These are phyloP conservation scores for Artibeus lituratus DNA, from an alignment of 2,797 vertebrate species.

Conservation along the genomic window DNA sequence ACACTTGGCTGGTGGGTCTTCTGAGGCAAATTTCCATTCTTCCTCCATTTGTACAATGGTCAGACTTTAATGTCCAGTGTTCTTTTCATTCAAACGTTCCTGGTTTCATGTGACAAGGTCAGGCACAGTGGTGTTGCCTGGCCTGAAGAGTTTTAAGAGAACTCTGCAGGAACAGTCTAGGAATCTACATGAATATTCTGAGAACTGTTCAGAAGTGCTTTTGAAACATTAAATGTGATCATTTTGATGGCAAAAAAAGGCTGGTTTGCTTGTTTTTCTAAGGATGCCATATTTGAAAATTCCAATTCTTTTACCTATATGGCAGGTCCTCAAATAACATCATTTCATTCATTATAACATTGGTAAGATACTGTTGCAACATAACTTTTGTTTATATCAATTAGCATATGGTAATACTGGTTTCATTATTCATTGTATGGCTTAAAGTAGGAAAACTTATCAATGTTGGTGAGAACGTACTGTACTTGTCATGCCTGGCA, in stretches of 20 bases:
- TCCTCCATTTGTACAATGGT: not conserved
- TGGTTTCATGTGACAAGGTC: not conserved
- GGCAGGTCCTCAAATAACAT: not conserved
- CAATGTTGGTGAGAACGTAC: not conserved
- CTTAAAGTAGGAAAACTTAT: not conserved
- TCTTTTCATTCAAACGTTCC: not conserved
- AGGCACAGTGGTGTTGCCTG: not conserved
- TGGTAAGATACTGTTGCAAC: not conserved
- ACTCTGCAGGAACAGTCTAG: not conserved
- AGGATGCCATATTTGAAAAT: not conserved
- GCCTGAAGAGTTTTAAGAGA: not conserved
- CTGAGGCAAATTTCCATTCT: not conserved
- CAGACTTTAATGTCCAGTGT: not conserved
- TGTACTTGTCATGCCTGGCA: not conserved
- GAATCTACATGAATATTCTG: not conserved
- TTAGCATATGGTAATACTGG: not conserved
- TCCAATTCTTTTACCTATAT: not conserved
- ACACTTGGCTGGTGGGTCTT: not conserved
- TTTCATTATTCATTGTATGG: not conserved
- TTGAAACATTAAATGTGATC: not conserved
- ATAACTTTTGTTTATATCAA: not conserved
- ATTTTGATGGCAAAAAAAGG: not conserved
- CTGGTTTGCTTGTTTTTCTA: not conserved
- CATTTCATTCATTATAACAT: not conserved
- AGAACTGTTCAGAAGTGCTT: not conserved